Evolutionary conservation across 2,113 vertebrate genomes (phyloP), one percentile per base, ranked within the genome.

Genomic region (Dipodomys ordii): DNA sequence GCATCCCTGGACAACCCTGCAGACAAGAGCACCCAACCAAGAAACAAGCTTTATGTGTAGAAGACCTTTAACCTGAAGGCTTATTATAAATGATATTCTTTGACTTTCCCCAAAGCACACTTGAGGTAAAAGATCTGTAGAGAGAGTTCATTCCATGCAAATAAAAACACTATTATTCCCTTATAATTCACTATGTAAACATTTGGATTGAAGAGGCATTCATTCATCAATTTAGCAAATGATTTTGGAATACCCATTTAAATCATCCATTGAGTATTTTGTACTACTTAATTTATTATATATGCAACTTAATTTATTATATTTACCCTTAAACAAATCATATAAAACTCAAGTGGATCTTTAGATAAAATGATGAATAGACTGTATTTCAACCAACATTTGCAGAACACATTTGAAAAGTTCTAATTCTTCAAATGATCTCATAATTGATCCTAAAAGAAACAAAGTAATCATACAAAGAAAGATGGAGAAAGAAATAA

Each of bases 351-450:
- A 57, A 57, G 53, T 73, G 68, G 16, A 28, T 71, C 53, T 87
- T 35, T 81, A 80, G 18, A 39, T 82, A 82, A 92, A 76, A 13
- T 81, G 20, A 67, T 78, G 19, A 62, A 15, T 15, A 68, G 27
- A 32, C 35, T 83, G 84, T 80, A 94, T 78, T 92, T 16, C 35
- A 92, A 90, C 32, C 20, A 90, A 25, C 30, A 76, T 49, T 77
- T 79, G 83, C 30, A 72, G 11, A 92, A 89, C 83, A 76, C 10
- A 92, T 44, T 83, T 82, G 74, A 91, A 91, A 82, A 4, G 73
- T 60, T 91, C 28, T 93, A 72, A 69, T 87, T 60, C 74, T 83
- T 22, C 6, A 76, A 86, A 89, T 80, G 4, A 6, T 62, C 87
- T 27, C 60, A 83, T 20, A 74, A 74, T 44, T 88, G 25, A 69